Conservation (phyloP, 2,113 vertebrate species). For the Salvelinus alpinus region DNA sequence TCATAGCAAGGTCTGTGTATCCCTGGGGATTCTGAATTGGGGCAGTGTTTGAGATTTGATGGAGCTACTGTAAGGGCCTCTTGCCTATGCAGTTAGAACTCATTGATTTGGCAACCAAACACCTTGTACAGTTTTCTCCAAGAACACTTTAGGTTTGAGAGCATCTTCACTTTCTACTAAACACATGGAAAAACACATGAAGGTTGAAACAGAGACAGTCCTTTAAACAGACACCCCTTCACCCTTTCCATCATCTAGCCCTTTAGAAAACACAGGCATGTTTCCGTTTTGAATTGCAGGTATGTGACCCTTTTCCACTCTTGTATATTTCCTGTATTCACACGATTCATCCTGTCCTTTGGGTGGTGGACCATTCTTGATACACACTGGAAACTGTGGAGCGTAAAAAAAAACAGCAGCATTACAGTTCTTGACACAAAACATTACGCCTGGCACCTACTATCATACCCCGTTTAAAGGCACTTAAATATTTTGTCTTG, state of each 20-base stretch:
- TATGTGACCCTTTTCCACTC: too few relatives aligned
- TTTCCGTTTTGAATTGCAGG: not conserved
- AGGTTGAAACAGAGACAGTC: too few relatives aligned
- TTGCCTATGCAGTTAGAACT: slow-evolving; percentile 36
- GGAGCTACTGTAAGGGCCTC: slow-evolving; percentile 16
- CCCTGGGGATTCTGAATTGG: too few relatives aligned
- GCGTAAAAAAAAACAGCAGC: too few relatives aligned
- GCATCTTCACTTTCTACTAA: not conserved
- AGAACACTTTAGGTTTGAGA: slow-evolving; percentile 12
- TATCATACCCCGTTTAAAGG: too few relatives aligned
- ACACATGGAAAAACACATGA: not conserved
- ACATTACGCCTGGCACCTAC: too few relatives aligned
- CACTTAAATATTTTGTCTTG: too few relatives aligned
- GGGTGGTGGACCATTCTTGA: too few relatives aligned
- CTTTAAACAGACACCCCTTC: not conserved
- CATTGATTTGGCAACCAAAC: slow-evolving; percentile 49
- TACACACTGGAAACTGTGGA: too few relatives aligned
- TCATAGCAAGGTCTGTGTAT: too few relatives aligned
- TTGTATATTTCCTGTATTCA: not conserved
- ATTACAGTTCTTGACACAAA: too few relatives aligned
- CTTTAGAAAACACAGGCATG: not conserved
- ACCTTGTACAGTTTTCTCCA: slow-evolving; percentile 24
- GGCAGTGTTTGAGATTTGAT: slow-evolving; percentile 31
- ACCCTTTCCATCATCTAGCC: not conserved
- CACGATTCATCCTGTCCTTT: not conserved